Conservation (phyloP, 1,140 invertebrate species). For the Neelides sp. region DNA sequence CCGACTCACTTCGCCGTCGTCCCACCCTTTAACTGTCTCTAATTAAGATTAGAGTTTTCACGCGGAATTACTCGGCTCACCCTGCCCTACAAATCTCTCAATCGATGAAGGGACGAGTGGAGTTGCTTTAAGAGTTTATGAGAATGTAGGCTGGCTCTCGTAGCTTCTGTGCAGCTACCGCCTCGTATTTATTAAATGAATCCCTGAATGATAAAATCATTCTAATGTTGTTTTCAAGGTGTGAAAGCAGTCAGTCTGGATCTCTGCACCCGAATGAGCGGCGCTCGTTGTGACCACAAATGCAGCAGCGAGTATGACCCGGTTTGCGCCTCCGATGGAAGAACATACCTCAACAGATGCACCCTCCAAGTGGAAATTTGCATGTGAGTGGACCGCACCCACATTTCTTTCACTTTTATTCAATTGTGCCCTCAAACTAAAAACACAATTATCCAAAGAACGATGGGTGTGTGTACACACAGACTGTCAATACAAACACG, state of each 20-base stretch:
- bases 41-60: not conserved
- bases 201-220: not conserved
- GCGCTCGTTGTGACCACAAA: slow-evolving; percentile 58
- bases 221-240: slow-evolving; percentile 35
- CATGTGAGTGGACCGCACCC: slow-evolving; percentile 41
- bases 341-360: slow-evolving; percentile 79
- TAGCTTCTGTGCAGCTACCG: no score
- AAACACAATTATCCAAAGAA: no score
- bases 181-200: no score
- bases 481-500: no score
- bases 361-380: slow-evolving; percentile 76
- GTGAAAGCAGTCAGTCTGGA: slow-evolving; percentile 40
- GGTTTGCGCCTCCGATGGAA: slow-evolving; percentile 64
- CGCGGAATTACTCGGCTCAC: not conserved
- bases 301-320: slow-evolving; percentile 69
- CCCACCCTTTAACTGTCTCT: not conserved
- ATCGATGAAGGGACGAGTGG: not conserved
- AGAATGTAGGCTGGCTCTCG: not conserved
- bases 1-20: no score
- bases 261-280: slow-evolving; percentile 29
- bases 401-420: no score
- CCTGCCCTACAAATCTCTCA: not conserved
- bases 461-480: no score
- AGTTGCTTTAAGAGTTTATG: not conserved
- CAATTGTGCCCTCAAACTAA: no score